Conservation (phyloP, 92 coral and sea anemone genomes). For the Pocillopora meandrina region DNA sequence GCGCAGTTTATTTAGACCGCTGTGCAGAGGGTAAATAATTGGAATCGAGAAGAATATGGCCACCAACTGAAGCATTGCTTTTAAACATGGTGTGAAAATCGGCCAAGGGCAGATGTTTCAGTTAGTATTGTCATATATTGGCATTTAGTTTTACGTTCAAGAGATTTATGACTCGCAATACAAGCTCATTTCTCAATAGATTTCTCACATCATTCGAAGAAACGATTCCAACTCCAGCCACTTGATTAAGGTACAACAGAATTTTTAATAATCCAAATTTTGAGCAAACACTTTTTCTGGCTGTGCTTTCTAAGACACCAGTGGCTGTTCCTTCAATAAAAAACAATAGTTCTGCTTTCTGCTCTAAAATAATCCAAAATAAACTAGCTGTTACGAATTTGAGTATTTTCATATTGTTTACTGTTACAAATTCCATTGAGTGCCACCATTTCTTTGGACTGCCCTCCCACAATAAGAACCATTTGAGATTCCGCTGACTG, state of each 20-base stretch:
- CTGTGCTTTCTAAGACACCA: background rate
- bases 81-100: conserved; percentile 25
- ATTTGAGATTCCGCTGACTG: conserved; percentile 20
- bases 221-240: too few species aligned
- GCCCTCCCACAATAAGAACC: background rate
- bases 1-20: conserved; percentile 10
- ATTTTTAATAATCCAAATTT: too few species aligned
- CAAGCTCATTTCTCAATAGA: too few species aligned
- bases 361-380: conserved; percentile 14
- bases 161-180: too few species aligned
- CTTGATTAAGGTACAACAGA: too few species aligned
- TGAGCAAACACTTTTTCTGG: too few species aligned
- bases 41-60: conserved; percentile 1
- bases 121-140: too few species aligned
- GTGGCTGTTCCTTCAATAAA: conserved; percentile 21
- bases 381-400: conserved; percentile 3
- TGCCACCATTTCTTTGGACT: background rate
- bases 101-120: conserved; percentile 36
- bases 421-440: conserved; percentile 15
- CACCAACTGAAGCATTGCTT: conserved; percentile 13
- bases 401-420: background rate
- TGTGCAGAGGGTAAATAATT: conserved; percentile 31
- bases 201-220: too few species aligned
- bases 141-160: too few species aligned
- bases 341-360: background rate